Conservation (phyloP, 2,888 invertebrate species). For the Macrostomum cliftonense region DNA sequence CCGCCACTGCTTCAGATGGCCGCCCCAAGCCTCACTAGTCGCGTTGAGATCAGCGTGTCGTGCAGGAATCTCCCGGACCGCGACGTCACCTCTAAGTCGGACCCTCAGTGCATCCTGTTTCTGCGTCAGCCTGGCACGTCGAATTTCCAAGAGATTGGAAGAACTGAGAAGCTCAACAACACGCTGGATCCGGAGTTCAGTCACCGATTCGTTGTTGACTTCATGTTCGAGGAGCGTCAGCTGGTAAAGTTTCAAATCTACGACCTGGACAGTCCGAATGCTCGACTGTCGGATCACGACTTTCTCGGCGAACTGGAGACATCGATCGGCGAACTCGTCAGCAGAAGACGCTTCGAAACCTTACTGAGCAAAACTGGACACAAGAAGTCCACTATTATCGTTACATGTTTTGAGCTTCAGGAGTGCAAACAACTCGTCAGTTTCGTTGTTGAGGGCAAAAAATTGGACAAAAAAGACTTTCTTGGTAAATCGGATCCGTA, state of each 20-base stretch:
- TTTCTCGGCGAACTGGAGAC: constrained; percentile 5
- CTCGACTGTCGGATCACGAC: constrained; percentile 5
- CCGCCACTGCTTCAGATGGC: no score
- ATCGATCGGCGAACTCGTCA: constrained; percentile 6
- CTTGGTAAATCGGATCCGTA: not conserved
- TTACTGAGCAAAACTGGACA: not conserved
- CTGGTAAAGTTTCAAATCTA: constrained; percentile 10
- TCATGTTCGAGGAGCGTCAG: constrained; percentile 10
- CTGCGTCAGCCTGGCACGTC: not conserved
- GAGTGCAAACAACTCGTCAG: no score
- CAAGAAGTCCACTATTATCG: no score
- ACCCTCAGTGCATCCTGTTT: constrained; percentile 18
- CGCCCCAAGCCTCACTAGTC: no score
- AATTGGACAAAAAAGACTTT: no score
- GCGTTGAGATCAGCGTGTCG: no score
- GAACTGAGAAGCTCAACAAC: constrained; percentile 10
- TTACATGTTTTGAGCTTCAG: no score
- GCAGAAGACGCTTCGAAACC: not conserved
- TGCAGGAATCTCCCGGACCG: constrained; percentile 29
- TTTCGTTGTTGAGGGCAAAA: no score
- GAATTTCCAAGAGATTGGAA: constrained; percentile 4
- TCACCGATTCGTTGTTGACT: constrained; percentile 8
- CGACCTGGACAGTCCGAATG: constrained; percentile 3
- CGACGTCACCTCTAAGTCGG: constrained; percentile 35
- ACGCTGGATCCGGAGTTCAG: constrained; percentile 11